phyloP scores from a whole-genome alignment of 2,113 vertebrate genomes.

The Hydropotes inermis region DNA sequence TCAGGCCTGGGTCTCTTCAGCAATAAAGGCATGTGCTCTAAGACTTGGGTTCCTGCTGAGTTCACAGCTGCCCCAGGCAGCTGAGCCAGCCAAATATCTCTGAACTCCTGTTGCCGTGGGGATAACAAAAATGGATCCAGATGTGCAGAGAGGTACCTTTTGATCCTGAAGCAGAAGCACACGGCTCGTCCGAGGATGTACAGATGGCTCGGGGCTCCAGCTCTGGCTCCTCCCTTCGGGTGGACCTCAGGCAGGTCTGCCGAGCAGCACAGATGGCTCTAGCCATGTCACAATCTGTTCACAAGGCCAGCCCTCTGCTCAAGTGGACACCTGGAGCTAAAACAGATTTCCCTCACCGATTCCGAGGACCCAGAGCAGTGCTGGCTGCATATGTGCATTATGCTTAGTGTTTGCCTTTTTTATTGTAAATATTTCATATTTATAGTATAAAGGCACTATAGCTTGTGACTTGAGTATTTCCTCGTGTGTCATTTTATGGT shows the following conservation, averaged over 20 bases:
- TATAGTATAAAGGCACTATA: background rate
- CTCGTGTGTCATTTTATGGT: background rate
- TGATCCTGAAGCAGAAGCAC: background rate
- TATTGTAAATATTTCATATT: background rate
- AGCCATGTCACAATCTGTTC: background rate
- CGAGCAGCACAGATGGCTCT: background rate
- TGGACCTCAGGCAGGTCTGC: background rate
- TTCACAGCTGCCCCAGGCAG: background rate
- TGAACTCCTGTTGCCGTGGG: background rate
- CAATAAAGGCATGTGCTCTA: background rate
- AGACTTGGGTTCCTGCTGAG: background rate
- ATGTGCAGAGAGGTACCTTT: background rate
- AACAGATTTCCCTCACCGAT: background rate
- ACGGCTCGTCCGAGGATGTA: background rate
- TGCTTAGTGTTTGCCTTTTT: background rate
- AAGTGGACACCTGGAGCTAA: background rate
- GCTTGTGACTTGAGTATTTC: background rate
- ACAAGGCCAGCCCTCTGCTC: background rate
- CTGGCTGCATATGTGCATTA: background rate
- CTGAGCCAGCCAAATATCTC: background rate
- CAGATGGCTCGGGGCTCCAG: accelerated
- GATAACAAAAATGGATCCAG: background rate
- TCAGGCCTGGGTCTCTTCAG: background rate
- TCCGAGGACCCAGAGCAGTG: background rate
- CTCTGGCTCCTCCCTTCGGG: accelerated